These are phyloP conservation scores for Sebastes iracundus DNA, from an alignment of 2,797 vertebrate genomes.

Conservation along the genomic window DNA sequence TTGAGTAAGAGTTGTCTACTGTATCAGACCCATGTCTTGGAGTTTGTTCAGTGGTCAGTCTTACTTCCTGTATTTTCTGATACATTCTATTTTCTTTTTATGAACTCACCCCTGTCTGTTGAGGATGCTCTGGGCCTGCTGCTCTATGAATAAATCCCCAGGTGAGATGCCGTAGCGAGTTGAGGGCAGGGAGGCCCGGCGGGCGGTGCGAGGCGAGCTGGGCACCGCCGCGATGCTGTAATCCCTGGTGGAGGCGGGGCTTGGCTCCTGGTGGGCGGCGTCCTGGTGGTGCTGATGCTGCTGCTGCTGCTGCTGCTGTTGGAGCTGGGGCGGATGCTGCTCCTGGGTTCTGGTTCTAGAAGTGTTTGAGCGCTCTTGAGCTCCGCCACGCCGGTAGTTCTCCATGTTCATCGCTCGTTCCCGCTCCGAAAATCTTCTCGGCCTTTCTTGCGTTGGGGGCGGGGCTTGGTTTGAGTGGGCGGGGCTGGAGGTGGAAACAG, in stretches of 20 bases:
- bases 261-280: conserved; percentile 56
- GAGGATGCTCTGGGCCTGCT: conserved; percentile 87
- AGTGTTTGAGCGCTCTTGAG: conserved; percentile 45
- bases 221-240: conserved; percentile 82
- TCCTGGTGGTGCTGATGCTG: conserved; percentile 52
- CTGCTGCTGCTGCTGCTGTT: conserved; percentile 51
- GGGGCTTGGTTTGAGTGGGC: conserved; percentile 46
- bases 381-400: conserved; percentile 76
- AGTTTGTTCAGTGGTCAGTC: neutral
- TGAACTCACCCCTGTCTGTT: conserved; percentile 90
- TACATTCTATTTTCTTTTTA: neutral
- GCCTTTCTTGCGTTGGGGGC: conserved; percentile 63
- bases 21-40: neutral
- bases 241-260: conserved; percentile 78
- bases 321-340: conserved; percentile 25
- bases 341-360: conserved; percentile 61
- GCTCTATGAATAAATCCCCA: conserved; percentile 87
- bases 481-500: conserved; percentile 32
- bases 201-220: conserved; percentile 85
- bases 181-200: conserved; percentile 84
- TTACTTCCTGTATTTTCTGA: neutral
- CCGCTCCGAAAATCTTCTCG: conserved; percentile 71
- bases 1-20: neutral
- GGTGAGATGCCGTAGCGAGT: conserved; percentile 88
- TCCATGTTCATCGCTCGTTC: conserved; percentile 86